These are phyloP conservation scores for Blomia tropicalis DNA, from an alignment of 2,888 invertebrate genomes.

Conservation along the genomic window DNA sequence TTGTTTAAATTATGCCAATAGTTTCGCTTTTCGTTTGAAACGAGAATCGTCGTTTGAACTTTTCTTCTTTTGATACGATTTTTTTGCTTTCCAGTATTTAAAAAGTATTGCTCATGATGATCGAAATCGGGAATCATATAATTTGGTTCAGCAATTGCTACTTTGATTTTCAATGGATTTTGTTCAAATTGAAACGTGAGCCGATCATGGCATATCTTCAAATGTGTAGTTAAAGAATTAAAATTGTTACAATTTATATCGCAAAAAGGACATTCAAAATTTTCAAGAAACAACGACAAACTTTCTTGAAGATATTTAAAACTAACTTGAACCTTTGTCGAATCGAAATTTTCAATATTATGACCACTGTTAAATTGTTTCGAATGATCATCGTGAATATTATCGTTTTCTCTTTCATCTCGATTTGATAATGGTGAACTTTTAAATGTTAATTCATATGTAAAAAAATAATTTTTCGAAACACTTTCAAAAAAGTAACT, in stretches of 20 bases:
- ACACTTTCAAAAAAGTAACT: no score
- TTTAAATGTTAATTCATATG: no score
- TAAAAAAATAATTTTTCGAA: no score
- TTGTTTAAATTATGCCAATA: background rate
- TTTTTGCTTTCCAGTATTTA: slow-evolving; percentile 33
- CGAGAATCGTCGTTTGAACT: slow-evolving; percentile 58
- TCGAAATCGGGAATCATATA: slow-evolving; percentile 89
- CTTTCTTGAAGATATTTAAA: no score
- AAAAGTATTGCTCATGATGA: slow-evolving; percentile 38
- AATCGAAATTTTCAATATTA: no score
- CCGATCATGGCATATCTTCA: slow-evolving; percentile 79
- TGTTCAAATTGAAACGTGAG: slow-evolving; percentile 54
- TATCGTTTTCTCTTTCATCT: no score
- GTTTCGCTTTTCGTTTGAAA: slow-evolving; percentile 38
- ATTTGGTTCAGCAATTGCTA: slow-evolving; percentile 81
- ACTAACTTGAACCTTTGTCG: no score
- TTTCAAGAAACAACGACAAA: no score
- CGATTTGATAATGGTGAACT: no score
- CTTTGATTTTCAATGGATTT: slow-evolving; percentile 65
- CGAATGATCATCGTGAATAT: no score
- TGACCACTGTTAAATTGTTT: no score
- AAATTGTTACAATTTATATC: slow-evolving; percentile 69
- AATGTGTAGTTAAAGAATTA: slow-evolving; percentile 56
- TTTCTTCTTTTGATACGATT: slow-evolving; percentile 62
- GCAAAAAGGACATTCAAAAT: slow-evolving; percentile 83